phyloP scores from a whole-genome alignment of 1,140 invertebrate species.

The Drosophila willistoni region DNA sequence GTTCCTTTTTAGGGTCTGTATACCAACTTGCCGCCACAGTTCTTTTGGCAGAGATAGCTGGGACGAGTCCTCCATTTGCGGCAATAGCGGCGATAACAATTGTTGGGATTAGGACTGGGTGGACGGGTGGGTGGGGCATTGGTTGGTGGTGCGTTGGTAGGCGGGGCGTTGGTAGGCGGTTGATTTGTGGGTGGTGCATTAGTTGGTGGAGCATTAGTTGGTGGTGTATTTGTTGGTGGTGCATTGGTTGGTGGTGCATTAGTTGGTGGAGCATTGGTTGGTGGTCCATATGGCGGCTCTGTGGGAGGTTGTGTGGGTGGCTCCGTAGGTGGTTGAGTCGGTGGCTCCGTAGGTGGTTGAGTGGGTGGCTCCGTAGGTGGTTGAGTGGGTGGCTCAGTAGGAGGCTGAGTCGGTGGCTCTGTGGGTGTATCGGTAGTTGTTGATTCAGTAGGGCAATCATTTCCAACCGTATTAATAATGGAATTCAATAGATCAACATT shows the following conservation, averaged over 20 bases:
- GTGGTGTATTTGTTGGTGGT: conserved; percentile 28
- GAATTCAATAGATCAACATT: conserved; percentile 38
- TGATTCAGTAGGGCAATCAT: conserved; percentile 39
- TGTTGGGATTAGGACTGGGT: conserved; percentile 57
- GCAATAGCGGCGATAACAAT: conserved; percentile 67
- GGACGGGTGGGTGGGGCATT: conserved; percentile 35
- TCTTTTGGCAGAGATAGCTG: conserved; percentile 66
- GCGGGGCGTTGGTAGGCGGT: conserved; percentile 26
- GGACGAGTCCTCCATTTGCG: conserved; percentile 65
- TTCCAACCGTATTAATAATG: conserved; percentile 42
- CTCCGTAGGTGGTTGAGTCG: conserved; percentile 25
- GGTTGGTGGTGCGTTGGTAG: conserved; percentile 21
- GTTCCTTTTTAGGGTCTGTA: conserved; percentile 53
- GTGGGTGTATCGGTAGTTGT: conserved; percentile 6
- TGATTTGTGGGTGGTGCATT: conserved; percentile 22
- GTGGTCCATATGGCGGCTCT: conserved; percentile 27
- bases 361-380: conserved; percentile 23
- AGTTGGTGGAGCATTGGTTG: conserved; percentile 25
- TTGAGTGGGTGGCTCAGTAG: conserved; percentile 20
- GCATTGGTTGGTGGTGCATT: conserved; percentile 2
- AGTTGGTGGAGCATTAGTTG: conserved; percentile 9
- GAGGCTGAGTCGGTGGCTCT: background rate
- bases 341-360: conserved; percentile 10
- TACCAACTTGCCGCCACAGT: conserved; percentile 55
- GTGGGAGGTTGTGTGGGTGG: conserved; percentile 19